Evolutionary conservation across 2,113 vertebrate genomes (phyloP).

Genomic region (Regulus satrapa): DNA sequence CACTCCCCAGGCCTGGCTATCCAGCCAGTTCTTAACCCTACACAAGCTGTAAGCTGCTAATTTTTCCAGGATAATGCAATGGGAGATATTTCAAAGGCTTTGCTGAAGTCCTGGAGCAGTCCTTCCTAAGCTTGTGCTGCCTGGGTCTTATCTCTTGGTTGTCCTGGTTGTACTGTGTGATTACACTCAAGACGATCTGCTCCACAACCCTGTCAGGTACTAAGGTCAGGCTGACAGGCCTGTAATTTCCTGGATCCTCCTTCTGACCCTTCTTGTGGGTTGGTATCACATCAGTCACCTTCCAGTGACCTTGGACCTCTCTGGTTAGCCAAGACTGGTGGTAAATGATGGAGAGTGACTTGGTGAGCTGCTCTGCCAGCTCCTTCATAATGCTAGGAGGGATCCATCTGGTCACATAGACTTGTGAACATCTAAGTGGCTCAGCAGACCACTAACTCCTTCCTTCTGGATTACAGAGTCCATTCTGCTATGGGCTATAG

Average conservation of each 20-base stretch:
- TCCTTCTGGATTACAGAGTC: not conserved
- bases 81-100: not conserved
- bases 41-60: not conserved
- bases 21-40: not conserved
- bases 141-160: not conserved
- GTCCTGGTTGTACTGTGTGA: not conserved
- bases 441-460: not conserved
- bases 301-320: not conserved
- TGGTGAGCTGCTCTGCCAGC: not conserved
- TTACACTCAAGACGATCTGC: not conserved
- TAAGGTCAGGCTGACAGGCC: too few relatives aligned
- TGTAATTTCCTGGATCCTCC: not conserved
- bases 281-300: rapidly evolving
- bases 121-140: not conserved
- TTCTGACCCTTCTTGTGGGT: not conserved
- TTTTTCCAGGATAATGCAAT: not conserved
- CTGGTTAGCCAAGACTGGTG: not conserved
- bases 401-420: rapidly evolving
- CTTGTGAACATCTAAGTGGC: not conserved
- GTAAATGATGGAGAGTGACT: not conserved
- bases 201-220: not conserved
- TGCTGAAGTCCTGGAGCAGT: not conserved
- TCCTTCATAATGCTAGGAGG: not conserved
- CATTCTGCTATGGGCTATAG: not conserved
- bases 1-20: not conserved